A percentile compares a stretch with the other conserved stretches of the same genome.
phyloP scores from a whole-genome alignment of 2,888 invertebrate genomes.

The Bruchidius siliquastri region DNA sequence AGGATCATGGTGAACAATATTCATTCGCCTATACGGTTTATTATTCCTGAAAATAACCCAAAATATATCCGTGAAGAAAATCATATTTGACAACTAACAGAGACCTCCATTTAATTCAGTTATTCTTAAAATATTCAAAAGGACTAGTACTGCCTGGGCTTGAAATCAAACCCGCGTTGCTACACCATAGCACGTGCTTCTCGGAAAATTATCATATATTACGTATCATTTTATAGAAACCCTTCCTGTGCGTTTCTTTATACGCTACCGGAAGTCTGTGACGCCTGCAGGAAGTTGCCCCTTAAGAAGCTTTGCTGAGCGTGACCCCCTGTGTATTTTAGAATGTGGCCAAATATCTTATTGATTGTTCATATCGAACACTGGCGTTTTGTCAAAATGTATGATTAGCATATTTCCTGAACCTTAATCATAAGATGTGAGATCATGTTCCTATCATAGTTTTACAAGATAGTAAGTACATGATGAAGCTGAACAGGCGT shows the following conservation, averaged over 20 bases:
- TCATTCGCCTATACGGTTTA: too few species aligned
- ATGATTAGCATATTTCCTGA: background rate
- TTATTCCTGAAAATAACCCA: too few species aligned
- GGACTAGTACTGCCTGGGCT: too few species aligned
- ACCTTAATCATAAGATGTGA: background rate
- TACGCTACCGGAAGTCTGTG: background rate
- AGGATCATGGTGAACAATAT: too few species aligned
- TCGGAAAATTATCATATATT: background rate
- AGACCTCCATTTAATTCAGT: too few species aligned
- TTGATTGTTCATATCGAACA: background rate
- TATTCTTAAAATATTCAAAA: too few species aligned
- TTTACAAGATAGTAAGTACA: too few species aligned
- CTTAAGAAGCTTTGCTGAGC: background rate
- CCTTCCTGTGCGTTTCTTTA: background rate
- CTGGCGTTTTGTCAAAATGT: background rate
- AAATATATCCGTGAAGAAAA: too few species aligned
- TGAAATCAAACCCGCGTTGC: too few species aligned
- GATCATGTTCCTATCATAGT: too few species aligned
- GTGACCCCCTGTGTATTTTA: background rate
- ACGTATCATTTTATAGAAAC: background rate
- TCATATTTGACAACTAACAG: too few species aligned
- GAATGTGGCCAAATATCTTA: background rate
- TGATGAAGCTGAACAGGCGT: too few species aligned
- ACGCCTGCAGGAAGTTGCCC: background rate
- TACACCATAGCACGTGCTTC: background rate